Conservation (phyloP, 2,113 vertebrate species). For the Nannospalax galili region DNA sequence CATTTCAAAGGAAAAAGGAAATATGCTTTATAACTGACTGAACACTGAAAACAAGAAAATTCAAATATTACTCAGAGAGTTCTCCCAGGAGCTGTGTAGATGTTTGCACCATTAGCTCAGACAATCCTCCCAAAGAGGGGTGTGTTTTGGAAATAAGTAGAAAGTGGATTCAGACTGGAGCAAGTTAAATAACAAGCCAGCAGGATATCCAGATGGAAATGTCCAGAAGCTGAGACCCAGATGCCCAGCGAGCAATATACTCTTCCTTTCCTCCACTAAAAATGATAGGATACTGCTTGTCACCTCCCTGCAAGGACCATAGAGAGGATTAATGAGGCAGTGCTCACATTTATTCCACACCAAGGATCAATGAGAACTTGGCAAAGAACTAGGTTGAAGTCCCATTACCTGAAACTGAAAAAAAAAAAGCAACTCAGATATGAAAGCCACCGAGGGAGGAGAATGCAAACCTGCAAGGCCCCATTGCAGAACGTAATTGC, state of each 20-base stretch:
- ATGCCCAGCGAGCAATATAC: conserved; percentile 42
- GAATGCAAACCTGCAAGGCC: conserved; percentile 1
- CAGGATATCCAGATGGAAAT: conserved; percentile 57
- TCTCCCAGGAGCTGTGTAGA: neutral
- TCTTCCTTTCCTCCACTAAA: conserved; percentile 53
- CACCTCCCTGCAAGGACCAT: conserved; percentile 49
- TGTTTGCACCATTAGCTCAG: neutral
- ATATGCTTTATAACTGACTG: neutral
- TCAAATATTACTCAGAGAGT: neutral
- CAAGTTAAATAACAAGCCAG: conserved; percentile 51
- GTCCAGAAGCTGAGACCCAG: conserved; percentile 55
- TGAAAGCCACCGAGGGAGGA: conserved; percentile 48
- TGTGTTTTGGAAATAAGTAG: conserved; percentile 9
- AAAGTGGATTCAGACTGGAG: neutral
- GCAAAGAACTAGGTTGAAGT: conserved; percentile 42
- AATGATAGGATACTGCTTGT: conserved; percentile 50
- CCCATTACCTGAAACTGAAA: conserved; percentile 68
- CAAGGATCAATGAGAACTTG: conserved; percentile 67
- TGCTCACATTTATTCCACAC: conserved; percentile 75
- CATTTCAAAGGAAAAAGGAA: neutral
- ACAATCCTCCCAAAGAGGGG: neutral
- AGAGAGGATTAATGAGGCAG: conserved; percentile 69
- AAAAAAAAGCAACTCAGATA: conserved; percentile 69
- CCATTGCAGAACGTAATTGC: neutral
- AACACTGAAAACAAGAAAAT: conserved; percentile 10